Conservation (phyloP, 2,888 invertebrate species). For the Drosophila mettleri region DNA sequence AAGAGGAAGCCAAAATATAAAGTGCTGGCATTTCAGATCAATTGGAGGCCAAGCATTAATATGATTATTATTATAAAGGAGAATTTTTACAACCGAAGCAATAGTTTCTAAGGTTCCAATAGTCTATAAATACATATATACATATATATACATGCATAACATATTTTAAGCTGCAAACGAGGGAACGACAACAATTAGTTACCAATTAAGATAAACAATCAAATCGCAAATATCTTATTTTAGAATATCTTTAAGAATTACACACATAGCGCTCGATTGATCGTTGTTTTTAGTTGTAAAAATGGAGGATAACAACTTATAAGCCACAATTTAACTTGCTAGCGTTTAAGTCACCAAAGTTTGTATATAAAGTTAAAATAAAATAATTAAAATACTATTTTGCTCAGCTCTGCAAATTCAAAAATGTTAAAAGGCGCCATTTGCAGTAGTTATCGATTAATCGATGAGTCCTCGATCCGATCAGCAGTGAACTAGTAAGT, state of each 20-base stretch:
- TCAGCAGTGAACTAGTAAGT: not conserved
- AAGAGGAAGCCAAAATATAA: constrained; percentile 49
- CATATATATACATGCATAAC: constrained; percentile 8
- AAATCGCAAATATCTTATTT: constrained; percentile 41
- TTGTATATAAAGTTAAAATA: constrained; percentile 61
- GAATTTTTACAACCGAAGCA: constrained; percentile 35
- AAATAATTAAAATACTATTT: constrained; percentile 41
- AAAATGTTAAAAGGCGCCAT: not conserved
- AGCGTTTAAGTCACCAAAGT: constrained; percentile 70
- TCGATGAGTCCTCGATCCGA: not conserved
- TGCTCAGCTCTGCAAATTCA: not conserved
- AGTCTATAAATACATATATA: constrained; percentile 10
- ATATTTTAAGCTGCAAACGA: constrained; percentile 18
- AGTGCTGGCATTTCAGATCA: constrained; percentile 15
- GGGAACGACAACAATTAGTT: constrained; percentile 39
- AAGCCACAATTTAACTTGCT: constrained; percentile 33
- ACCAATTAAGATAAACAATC: constrained; percentile 51
- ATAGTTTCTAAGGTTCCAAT: constrained; percentile 38
- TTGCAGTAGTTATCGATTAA: not conserved
- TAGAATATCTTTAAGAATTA: constrained; percentile 15
- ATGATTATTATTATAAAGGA: constrained; percentile 15
- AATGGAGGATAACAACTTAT: not conserved
- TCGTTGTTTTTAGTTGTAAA: constrained; percentile 44
- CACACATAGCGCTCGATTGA: constrained; percentile 9
- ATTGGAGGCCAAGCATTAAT: constrained; percentile 11